phyloP scores from a whole-genome alignment of 2,888 invertebrate genomes.

The Parnassius glacialis region DNA sequence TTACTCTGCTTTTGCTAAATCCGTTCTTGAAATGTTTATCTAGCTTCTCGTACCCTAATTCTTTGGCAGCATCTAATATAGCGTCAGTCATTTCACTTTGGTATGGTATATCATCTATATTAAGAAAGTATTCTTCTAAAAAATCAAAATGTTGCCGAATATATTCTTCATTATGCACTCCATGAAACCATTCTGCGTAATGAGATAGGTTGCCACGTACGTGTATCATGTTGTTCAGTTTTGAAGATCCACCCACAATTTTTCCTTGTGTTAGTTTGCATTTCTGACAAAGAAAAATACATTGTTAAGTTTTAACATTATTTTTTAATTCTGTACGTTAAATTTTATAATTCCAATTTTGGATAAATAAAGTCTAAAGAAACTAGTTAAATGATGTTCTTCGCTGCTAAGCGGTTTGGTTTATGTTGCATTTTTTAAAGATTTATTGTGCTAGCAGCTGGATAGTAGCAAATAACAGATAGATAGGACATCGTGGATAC shows the following conservation, averaged over 20 bases:
- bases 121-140: conserved; percentile 57
- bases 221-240: conserved; percentile 88
- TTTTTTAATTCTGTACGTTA: too few species aligned
- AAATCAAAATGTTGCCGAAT: conserved; percentile 68
- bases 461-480: too few species aligned
- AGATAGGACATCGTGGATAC: too few species aligned
- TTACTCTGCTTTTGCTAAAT: conserved; percentile 80
- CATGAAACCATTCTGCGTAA: conserved; percentile 85
- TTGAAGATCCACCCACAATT: conserved; percentile 87
- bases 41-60: conserved; percentile 75
- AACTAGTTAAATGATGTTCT: too few species aligned
- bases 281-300: conserved; percentile 66
- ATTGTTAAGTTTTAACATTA: too few species aligned
- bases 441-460: too few species aligned
- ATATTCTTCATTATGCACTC: conserved; percentile 62
- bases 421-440: too few species aligned
- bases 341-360: too few species aligned
- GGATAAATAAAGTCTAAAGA: too few species aligned
- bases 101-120: conserved; percentile 72
- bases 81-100: conserved; percentile 76
- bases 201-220: conserved; percentile 86
- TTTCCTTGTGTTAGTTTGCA: conserved; percentile 86
- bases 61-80: conserved; percentile 79
- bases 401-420: too few species aligned
- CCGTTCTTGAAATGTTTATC: conserved; percentile 68